Percentiles rank a stretch among this genome's conserved stretches.
Conservation (phyloP, 2,113 vertebrate genomes). For the Eonycteris spelaea region DNA sequence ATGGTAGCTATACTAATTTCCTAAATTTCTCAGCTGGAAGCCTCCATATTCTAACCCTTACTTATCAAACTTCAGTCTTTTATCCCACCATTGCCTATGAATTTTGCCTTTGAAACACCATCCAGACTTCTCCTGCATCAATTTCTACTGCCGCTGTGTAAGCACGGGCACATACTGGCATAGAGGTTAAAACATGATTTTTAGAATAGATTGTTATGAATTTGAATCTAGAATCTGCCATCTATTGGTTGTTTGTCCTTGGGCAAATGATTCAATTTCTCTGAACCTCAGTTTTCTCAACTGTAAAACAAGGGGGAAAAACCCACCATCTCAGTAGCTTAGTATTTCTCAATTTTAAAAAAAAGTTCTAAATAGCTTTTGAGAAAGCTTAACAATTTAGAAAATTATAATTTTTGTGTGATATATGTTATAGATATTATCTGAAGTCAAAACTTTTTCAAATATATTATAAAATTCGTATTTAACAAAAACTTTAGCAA, state of each 20-base stretch:
- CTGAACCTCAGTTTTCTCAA: neutral
- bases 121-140: neutral
- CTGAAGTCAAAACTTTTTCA: neutral
- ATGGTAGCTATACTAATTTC: neutral
- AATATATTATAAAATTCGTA: neutral
- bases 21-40: neutral
- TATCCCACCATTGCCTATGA: neutral
- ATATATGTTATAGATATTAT: neutral
- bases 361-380: neutral
- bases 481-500: neutral
- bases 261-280: neutral
- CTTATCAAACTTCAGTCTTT: neutral
- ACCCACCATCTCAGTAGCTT: neutral
- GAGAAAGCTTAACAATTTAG: neutral
- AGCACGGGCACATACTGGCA: neutral
- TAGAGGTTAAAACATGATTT: neutral
- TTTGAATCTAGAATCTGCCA: neutral
- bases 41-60: neutral
- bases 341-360: neutral
- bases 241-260: neutral
- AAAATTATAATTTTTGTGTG: slow-evolving; percentile 8
- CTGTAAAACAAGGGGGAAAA: neutral
- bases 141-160: neutral
- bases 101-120: neutral
- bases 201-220: neutral